A percentile compares a stretch with the other conserved stretches of the same genome.
Evolutionary conservation across 2,888 invertebrate species (phyloP).

Genomic region (Parthenolecanium corni): DNA sequence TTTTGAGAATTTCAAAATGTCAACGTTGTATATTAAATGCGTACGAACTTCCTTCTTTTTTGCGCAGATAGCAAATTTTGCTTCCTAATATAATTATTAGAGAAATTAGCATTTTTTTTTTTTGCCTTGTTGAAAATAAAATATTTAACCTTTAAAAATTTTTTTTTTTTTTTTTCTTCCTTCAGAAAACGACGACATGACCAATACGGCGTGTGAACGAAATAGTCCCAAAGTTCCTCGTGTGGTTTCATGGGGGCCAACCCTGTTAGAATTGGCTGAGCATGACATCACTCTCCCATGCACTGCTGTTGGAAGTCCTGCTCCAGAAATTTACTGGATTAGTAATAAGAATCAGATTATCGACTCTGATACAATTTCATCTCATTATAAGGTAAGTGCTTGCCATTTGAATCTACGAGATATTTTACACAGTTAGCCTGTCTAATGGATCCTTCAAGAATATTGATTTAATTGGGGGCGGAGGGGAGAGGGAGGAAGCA

Average conservation of each 20-base stretch:
- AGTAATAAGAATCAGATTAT: slow-evolving; percentile 46
- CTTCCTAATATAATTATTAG: no score
- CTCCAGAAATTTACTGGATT: slow-evolving; percentile 55
- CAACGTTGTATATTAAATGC: no score
- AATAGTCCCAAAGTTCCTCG: slow-evolving; percentile 28
- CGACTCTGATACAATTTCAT: slow-evolving; percentile 35
- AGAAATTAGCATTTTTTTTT: no score
- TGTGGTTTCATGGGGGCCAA: slow-evolving; percentile 46
- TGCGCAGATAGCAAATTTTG: no score
- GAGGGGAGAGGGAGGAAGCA: no score
- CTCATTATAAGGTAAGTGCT: slow-evolving; percentile 15
- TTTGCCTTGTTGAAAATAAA: no score
- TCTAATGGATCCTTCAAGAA: no score
- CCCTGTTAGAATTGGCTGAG: slow-evolving; percentile 48
- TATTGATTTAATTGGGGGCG: no score
- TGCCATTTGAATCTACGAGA: neutral
- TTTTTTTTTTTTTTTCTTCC: no score
- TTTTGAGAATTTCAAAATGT: no score
- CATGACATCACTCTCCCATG: slow-evolving; percentile 57
- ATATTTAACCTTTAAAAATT: neutral
- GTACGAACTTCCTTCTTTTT: no score
- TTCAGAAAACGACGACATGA: neutral
- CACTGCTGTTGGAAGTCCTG: slow-evolving; percentile 50
- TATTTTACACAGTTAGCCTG: no score
- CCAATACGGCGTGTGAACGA: neutral